These are phyloP conservation scores for Theristicus caerulescens DNA, from an alignment of 2,113 vertebrate genomes.

Conservation along the genomic window DNA sequence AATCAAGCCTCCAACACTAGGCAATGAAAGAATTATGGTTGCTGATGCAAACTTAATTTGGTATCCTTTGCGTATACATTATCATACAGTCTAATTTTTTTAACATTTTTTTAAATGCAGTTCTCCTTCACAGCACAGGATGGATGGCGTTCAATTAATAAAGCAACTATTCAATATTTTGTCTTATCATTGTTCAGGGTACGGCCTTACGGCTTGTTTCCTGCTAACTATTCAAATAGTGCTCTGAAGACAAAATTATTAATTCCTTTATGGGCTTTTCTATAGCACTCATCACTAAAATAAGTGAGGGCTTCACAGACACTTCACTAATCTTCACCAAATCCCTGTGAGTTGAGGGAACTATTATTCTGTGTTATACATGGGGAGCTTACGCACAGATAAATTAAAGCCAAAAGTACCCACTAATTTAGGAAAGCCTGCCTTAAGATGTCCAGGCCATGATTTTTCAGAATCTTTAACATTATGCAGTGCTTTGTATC, in stretches of 20 bases:
- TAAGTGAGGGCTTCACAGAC: conserved; percentile 46
- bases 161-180: conserved; percentile 57
- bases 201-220: conserved; percentile 51
- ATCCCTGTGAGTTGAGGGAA: conserved; percentile 22
- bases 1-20: conserved; percentile 32
- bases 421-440: conserved; percentile 39
- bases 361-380: conserved; percentile 18
- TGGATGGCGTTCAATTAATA: conserved; percentile 53
- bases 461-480: conserved; percentile 28
- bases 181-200: conserved; percentile 57
- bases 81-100: conserved; percentile 40
- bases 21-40: conserved; percentile 37
- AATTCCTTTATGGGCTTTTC: conserved; percentile 60
- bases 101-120: conserved; percentile 45
- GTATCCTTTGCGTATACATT: conserved; percentile 20
- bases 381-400: background rate
- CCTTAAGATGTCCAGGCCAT: conserved; percentile 9
- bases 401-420: conserved; percentile 35
- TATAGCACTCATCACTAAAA: conserved; percentile 43
- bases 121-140: conserved; percentile 31
- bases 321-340: conserved; percentile 55
- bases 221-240: conserved; percentile 49
- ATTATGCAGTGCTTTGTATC: background rate
- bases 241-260: conserved; percentile 64
- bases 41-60: conserved; percentile 51